Base-by-base conservation (phyloP, 2,797 vertebrate genomes). In the Pteronotus mesoamericanus region DNA sequence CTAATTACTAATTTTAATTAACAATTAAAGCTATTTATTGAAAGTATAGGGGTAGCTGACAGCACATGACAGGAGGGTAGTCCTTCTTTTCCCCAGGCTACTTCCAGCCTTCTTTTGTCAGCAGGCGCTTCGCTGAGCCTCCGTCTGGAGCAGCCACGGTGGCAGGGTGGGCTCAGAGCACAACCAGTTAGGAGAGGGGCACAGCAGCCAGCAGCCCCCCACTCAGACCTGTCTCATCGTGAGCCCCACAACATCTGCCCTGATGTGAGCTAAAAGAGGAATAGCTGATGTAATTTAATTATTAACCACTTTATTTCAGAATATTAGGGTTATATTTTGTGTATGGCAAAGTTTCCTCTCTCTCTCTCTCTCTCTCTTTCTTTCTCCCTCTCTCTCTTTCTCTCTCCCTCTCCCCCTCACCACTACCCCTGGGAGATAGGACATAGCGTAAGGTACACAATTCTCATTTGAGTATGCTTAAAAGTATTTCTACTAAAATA, bases 1-100 rank as follows among this genome's bases (percentile, higher is more conserved):
- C 78, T 71, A 61, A 82, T 42, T 75, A 48, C 8, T 53, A 79
- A 88, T 94, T 92, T 80, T 92, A 78, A 88, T 91, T 75, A 75
- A 84, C 86, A 78, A 48, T 55, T 94, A 84, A 97, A 84, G 34
- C 9, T 91, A 11, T 34, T 78, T 91, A 75, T 46, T 69, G 46
- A 79, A 89, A 79, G 4, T 74, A 19, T 48, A 72, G 51, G 16
- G n/a, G 39, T 32, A 68, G 19, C 42, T 57, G 42, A 59, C 61
- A 77, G 12, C 75, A 51, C 9, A 19, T 64, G 21, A 64, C 9
- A 37, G 32, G 84, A 84, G 3, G 9, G 26, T 53, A 18, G 14
- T 42, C 66, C 85, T 84, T 87, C 59, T 61, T 86, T 79, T 74
- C 32, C 89, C 66, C 42, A 59, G 3, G 9, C 34, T 61, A 19